These are phyloP conservation scores for Melospiza melodia DNA, from an alignment of 2,113 vertebrate genomes.

Conservation along the genomic window DNA sequence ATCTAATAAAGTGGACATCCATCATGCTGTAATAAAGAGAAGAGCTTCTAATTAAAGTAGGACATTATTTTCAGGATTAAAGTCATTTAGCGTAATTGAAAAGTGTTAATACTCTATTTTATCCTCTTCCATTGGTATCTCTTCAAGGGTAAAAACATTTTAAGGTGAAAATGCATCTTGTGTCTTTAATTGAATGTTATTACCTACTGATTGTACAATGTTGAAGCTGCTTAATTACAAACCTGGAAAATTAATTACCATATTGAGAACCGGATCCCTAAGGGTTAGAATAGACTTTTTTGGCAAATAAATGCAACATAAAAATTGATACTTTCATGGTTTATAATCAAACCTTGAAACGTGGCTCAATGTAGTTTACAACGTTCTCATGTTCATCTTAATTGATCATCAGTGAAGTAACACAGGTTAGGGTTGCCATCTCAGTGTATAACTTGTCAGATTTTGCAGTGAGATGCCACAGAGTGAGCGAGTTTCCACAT, in stretches of 20 bases:
- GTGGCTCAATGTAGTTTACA: conserved; percentile 67
- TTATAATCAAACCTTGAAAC: conserved; percentile 67
- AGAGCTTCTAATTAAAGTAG: conserved; percentile 86
- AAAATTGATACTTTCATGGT: conserved; percentile 73
- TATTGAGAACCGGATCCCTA: conserved; percentile 68
- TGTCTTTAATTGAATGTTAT: conserved; percentile 82
- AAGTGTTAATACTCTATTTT: conserved; percentile 88
- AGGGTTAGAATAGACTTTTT: conserved; percentile 70
- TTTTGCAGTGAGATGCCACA: neutral
- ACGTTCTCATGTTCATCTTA: conserved; percentile 48
- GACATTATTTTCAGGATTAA: conserved; percentile 88
- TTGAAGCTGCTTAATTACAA: conserved; percentile 81
- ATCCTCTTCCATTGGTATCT: conserved; percentile 79
- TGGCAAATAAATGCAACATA: conserved; percentile 76
- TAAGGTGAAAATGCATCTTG: conserved; percentile 81
- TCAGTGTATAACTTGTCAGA: neutral
- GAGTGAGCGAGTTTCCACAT: neutral
- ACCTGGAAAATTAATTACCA: conserved; percentile 79
- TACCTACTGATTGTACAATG: conserved; percentile 76
- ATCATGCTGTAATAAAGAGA: conserved; percentile 83
- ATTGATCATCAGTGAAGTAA: conserved; percentile 51
- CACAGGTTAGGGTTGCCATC: neutral
- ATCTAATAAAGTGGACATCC: conserved; percentile 88
- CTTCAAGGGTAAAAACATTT: conserved; percentile 81
- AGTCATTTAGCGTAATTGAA: conserved; percentile 92